Percentiles rank a stretch among this genome's conserved stretches.
phyloP scores from a whole-genome alignment of 2,113 vertebrate species.

The Meles meles region DNA sequence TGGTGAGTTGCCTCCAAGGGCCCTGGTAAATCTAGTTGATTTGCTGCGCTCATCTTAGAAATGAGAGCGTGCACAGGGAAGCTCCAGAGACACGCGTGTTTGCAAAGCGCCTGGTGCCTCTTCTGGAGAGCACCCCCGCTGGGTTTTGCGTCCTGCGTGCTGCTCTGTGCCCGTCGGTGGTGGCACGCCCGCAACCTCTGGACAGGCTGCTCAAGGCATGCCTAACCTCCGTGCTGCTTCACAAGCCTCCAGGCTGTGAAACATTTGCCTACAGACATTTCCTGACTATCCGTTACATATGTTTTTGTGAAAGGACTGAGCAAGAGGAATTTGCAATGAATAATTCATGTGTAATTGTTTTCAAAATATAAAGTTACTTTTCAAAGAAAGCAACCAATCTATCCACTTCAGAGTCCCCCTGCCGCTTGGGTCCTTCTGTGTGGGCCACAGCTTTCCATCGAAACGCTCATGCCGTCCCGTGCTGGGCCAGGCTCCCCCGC shows the following conservation, averaged over 20 bases:
- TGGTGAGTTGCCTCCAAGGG: background rate
- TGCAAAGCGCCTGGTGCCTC: rapidly evolving
- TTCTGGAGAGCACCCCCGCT: rapidly evolving
- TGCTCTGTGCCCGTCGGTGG: rapidly evolving
- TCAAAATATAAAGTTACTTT: slow-evolving; percentile 59
- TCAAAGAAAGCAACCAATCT: background rate
- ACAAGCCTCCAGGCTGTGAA: slow-evolving; percentile 20
- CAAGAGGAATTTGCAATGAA: slow-evolving; percentile 60
- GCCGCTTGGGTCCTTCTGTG: background rate
- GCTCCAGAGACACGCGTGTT: rapidly evolving
- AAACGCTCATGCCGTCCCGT: rapidly evolving
- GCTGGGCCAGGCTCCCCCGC: rapidly evolving
- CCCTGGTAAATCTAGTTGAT: background rate
- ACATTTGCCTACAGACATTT: slow-evolving; percentile 51
- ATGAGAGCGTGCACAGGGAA: background rate
- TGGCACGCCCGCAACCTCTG: rapidly evolving
- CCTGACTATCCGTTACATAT: background rate
- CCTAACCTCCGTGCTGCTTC: rapidly evolving
- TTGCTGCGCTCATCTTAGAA: background rate
- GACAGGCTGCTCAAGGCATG: background rate
- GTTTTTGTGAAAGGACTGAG: slow-evolving; percentile 49
- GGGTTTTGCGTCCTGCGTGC: rapidly evolving
- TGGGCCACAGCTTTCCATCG: background rate
- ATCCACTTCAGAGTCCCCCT: background rate
- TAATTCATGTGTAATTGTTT: slow-evolving; percentile 71